Conservation (phyloP, 2,797 vertebrate species). For the Coregonus ussuriensis region DNA sequence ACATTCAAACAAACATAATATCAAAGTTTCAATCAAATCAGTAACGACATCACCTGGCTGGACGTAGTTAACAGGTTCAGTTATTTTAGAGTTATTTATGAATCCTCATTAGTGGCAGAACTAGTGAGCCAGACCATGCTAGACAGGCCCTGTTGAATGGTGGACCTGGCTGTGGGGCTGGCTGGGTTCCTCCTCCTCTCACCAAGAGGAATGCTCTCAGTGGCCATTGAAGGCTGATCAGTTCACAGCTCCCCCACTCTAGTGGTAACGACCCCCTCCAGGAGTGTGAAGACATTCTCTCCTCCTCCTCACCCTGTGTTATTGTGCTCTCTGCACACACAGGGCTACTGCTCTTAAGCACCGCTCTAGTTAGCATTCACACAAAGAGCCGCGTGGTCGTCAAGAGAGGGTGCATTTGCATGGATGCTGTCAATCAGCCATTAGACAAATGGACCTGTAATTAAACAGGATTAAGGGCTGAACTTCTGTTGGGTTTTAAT, state of each 20-base stretch:
- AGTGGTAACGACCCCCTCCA: constrained; percentile 13
- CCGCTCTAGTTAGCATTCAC: constrained; percentile 34
- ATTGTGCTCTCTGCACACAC: constrained; percentile 16
- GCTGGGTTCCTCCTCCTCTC: not conserved
- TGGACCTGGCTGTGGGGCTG: not conserved
- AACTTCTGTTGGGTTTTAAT: constrained; percentile 34
- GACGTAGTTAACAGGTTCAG: not conserved
- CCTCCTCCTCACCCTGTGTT: constrained; percentile 1
- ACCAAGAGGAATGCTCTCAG: constrained; percentile 18
- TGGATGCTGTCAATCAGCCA: constrained; percentile 31
- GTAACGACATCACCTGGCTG: not conserved
- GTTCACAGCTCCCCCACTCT: constrained; percentile 2
- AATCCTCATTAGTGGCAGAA: constrained; percentile 2
- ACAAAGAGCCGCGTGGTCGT: constrained; percentile 6
- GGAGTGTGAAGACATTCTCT: constrained; percentile 27
- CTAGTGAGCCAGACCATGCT: not conserved
- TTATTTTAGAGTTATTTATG: not conserved
- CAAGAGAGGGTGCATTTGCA: constrained; percentile 23
- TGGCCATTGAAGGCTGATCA: constrained; percentile 19
- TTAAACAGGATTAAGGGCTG: constrained; percentile 43
- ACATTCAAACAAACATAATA: not conserved
- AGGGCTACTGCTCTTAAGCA: constrained; percentile 9
- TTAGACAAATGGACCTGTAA: constrained; percentile 34
- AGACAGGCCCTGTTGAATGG: not conserved
- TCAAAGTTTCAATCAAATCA: not conserved